Base-by-base conservation (phyloP, 1,140 invertebrate genomes). In the Proctacanthus coquilletti region DNA sequence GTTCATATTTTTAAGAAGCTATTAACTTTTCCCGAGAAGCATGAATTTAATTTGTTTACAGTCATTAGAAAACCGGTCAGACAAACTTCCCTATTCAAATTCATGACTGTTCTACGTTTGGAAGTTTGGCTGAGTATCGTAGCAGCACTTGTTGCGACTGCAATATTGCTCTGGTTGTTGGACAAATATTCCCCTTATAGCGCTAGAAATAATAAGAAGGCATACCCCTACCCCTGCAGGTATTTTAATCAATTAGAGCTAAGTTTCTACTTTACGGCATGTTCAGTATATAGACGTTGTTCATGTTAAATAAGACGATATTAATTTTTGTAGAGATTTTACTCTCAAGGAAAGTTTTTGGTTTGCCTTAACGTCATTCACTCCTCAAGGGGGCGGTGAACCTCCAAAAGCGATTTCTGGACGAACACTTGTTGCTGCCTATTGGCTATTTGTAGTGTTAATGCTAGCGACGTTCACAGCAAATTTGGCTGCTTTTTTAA, bases 401-500 rank as follows among this genome's bases (percentile, higher is more conserved):
- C 75, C 81, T 3, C 85, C 85, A 1, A 85, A 86, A 61, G 80
- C 85, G 0, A 56, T 88, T 9, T 85, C 84, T 0, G 83, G 81
- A 4, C 63, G 87, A 20, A 79, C 84, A 3, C 56, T 93, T 10
- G 85, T 92, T 0, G 86, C 85, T 2, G 85, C 85, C 10, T 93
- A 92, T 55, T 93, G 87, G 87, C 64, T 93, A 1, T 93, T 92
- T 60, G 85, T 91, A 3, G 84, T 91, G 0, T 66, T 93, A 1
- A 92, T 92, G 83, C 54, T 92, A 45, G 85, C 87, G 1, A 92
- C 93, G 1, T 97, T 97, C 60, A 97, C 93, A 0, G 93, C 93
- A 4, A 98, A 98, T 61, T 63, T 97, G 44, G 93, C 93, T 3
- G 92, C 92, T 2, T 95, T 97, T 58, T 70, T 98, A 1, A 97